Base-by-base conservation (phyloP, 2,888 invertebrate genomes). In the Celastrina argiolus region DNA sequence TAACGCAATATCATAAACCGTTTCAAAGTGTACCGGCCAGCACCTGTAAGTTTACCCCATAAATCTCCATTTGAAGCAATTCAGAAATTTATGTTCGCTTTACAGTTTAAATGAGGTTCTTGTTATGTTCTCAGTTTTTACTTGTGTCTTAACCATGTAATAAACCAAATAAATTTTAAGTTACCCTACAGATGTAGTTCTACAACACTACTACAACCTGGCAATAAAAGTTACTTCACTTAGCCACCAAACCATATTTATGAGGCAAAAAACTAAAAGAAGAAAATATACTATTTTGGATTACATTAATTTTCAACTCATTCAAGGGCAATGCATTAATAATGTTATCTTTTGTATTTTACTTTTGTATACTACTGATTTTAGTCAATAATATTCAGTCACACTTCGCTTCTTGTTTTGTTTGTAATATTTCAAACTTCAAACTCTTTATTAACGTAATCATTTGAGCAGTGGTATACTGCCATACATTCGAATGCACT, bases 1-100 rank as follows among this genome's bases (percentile, higher is more conserved):
- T 84, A 85, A 86, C 80, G 80, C 81, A 81, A 81, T 78, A 81
- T 81, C 82, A 83, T 85, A 85, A 87, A 82, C 78, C 76, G 76
- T 78, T 81, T 81, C 81, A 80, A 85, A 83, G 83, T 79, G 77
- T 81, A 82, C 81, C 81, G 75, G 75, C 72, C 77, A 74, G 78
- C 83, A 87, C 87, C 85, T 84, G 84, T 81, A 78, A 78, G 76
- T 76, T 71, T 71, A 77, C 73, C 75, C 73, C 76, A 85, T 88
- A 87, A 88, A 88, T 87, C 82, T 78, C 72, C 22, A 26, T 22
- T 51, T 51, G 51, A 51, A 51, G 51, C 51, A 51, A 22, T 51
- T 51, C 51, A 22, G 12, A 51, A 51, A 51, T 51, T 51, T 51
- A 51, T 51, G 51, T 22, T 51, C 22, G 22, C 22, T 51, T 51